Evolutionary conservation across 2,113 vertebrate species (phyloP), one percentile per base, ranked within the genome.

Genomic region (Ursus arctos): DNA sequence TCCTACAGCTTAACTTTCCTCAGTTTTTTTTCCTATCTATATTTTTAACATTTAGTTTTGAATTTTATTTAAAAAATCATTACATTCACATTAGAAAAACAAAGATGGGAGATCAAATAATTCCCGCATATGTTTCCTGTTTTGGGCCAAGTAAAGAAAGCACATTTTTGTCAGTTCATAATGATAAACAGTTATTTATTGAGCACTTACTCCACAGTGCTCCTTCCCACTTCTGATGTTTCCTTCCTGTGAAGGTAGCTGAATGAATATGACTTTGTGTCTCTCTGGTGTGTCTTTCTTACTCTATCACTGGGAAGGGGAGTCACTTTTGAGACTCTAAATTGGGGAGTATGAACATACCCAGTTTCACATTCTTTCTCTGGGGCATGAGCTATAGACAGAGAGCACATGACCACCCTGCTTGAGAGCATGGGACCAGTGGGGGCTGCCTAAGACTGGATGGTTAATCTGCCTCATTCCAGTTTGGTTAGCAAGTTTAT

Each of bases 1-100:
- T 71, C 63, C 59, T 69, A 84, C 21, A 93, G 47, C 33, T 91
- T 88, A 71, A 51, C 89, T 88, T 95, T 61, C 67, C 21, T 89
- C 15, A 57, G 6, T 71, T 22, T 88, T 65, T 63, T 33, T 4
- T 19, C 1, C 4, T 67, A n/a, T 24, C 7, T 61, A 26, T 80
- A 33, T 22, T 36, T 71, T 76, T 28, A 12, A n/a, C 36, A 40
- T 31, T 69, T 69, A 63, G 4, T 40, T 77, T 97, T 82, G 1
- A 77, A 7, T 59, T 96, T 49, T 57, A 55, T n/a, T 51, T 61
- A 10, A 21, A 65, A 88, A 80, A 77, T 90, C 10, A 87, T 59
- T 95, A 65, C 63, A 72, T 65, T 92, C 24, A 72, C 9, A 51
- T 67, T n/a, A 87, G 40, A 59, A 89, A 79, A 93, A 49, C 9